Conservation (phyloP, 2,888 invertebrate genomes). For the Coleophora deauratella region DNA sequence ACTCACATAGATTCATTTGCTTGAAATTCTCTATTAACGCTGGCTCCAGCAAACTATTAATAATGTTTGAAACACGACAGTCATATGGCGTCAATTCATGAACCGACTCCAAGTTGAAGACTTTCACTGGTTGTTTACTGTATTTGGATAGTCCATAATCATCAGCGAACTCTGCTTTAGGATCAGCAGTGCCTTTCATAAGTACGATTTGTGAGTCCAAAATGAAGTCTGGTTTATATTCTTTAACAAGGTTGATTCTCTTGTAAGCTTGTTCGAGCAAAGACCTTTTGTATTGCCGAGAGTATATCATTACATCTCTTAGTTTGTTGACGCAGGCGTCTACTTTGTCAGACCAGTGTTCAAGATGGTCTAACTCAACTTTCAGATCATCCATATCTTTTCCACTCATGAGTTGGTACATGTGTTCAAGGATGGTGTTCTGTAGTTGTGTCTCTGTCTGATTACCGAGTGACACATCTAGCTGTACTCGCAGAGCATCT, state of each 20-base stretch:
- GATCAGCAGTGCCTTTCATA: slow-evolving; percentile 28
- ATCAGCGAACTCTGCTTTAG: slow-evolving; percentile 19
- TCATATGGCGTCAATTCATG: slow-evolving; percentile 29
- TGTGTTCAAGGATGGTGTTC: slow-evolving; percentile 26
- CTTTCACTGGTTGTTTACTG: slow-evolving; percentile 26
- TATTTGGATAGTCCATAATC: slow-evolving; percentile 40
- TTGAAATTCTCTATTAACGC: slow-evolving; percentile 26
- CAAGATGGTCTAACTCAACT: slow-evolving; percentile 17
- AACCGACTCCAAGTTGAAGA: slow-evolving; percentile 27
- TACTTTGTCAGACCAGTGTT: slow-evolving; percentile 26
- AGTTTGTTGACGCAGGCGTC: slow-evolving; percentile 21
- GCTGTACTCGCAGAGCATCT: slow-evolving; percentile 28
- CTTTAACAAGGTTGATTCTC: slow-evolving; percentile 26
- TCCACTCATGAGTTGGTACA: slow-evolving; percentile 25
- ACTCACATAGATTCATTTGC: slow-evolving; percentile 28
- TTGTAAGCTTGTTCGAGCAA: slow-evolving; percentile 27
- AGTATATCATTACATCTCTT: slow-evolving; percentile 19
- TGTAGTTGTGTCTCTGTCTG: slow-evolving; percentile 26
- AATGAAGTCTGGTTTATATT: slow-evolving; percentile 29
- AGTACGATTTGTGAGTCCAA: slow-evolving; percentile 37
- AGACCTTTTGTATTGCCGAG: slow-evolving; percentile 26
- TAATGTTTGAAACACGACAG: slow-evolving; percentile 32
- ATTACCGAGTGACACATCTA: slow-evolving; percentile 30
- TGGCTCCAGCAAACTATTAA: slow-evolving; percentile 29
- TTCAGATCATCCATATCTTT: slow-evolving; percentile 13